These are phyloP conservation scores for Podarcis siculus DNA, from an alignment of 2,797 vertebrate species.

Conservation along the genomic window DNA sequence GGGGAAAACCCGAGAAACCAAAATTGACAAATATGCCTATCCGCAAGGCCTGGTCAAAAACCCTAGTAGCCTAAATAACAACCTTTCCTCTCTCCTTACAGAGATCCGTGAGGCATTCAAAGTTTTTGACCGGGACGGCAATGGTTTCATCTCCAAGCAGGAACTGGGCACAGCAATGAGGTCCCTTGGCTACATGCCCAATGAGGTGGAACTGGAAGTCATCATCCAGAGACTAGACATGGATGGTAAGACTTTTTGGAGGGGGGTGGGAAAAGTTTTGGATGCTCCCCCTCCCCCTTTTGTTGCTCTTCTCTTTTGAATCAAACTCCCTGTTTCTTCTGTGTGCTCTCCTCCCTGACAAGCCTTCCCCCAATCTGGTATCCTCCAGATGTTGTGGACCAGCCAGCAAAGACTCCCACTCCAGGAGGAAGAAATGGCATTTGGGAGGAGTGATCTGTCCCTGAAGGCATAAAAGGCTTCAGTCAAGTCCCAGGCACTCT, in stretches of 20 bases:
- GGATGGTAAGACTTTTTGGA: constrained; percentile 84
- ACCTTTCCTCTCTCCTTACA: constrained; percentile 66
- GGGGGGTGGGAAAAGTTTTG: not conserved
- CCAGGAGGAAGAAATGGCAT: too few species aligned
- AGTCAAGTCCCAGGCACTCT: too few species aligned
- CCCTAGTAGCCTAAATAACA: not conserved
- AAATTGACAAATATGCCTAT: too few species aligned
- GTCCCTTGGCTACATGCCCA: constrained; percentile 97
- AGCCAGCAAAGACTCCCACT: too few species aligned
- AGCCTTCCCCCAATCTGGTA: not conserved
- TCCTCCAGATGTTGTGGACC: not conserved
- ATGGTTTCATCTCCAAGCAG: constrained; percentile 98
- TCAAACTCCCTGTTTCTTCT: not conserved
- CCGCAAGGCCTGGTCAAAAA: not conserved
- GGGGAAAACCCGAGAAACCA: too few species aligned
- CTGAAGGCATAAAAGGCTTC: too few species aligned
- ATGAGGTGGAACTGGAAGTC: constrained; percentile 95
- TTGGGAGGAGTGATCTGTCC: too few species aligned
- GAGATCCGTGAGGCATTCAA: constrained; percentile 97
- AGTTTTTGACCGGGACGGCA: constrained; percentile 95
- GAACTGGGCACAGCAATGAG: constrained; percentile 97
- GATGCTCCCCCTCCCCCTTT: too few species aligned
- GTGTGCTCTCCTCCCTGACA: not conserved
- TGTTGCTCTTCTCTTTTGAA: not conserved
- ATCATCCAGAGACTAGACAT: constrained; percentile 98